Percentiles rank a stretch among this genome's conserved stretches.
phyloP scores from a whole-genome alignment of 2,888 invertebrate species.

The Nycteola revayana region DNA sequence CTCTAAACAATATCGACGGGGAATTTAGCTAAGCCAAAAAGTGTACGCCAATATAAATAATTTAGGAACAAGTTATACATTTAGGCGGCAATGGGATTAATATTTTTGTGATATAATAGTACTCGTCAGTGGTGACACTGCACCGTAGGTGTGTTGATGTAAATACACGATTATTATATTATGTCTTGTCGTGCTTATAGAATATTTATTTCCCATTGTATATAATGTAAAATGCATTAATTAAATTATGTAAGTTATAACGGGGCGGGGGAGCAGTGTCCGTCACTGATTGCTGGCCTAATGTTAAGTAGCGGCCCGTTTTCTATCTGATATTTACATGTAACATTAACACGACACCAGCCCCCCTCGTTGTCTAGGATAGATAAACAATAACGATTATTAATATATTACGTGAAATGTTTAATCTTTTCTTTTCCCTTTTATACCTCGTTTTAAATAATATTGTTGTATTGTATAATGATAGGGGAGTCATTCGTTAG shows the following conservation, averaged over 20 bases:
- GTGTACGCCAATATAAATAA: slow-evolving; percentile 59
- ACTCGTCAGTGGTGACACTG: slow-evolving; percentile 34
- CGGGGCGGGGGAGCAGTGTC: slow-evolving; percentile 36
- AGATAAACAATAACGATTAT: slow-evolving; percentile 46
- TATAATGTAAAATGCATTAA: slow-evolving; percentile 70
- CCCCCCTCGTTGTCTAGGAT: slow-evolving; percentile 54
- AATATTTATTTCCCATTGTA: slow-evolving; percentile 79
- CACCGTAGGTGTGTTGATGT: slow-evolving; percentile 53
- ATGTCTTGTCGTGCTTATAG: slow-evolving; percentile 63
- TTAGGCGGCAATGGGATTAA: slow-evolving; percentile 52
- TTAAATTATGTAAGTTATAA: slow-evolving; percentile 34
- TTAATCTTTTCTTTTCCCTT: slow-evolving; percentile 57
- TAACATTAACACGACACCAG: slow-evolving; percentile 20
- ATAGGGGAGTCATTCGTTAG: slow-evolving; percentile 49
- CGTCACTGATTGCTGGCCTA: slow-evolving; percentile 45
- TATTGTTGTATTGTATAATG: slow-evolving; percentile 57
- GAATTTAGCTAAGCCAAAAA: slow-evolving; percentile 73
- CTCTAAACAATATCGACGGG: slow-evolving; percentile 30
- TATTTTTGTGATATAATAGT: slow-evolving; percentile 62
- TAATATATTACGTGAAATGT: slow-evolving; percentile 69
- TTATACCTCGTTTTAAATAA: slow-evolving; percentile 70
- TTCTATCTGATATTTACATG: slow-evolving; percentile 25
- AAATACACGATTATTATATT: slow-evolving; percentile 69
- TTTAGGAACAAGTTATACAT: slow-evolving; percentile 41
- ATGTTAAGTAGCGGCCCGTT: slow-evolving; percentile 29